phyloP scores from a whole-genome alignment of 2,797 vertebrate genomes.

The Thamnophis elegans region DNA sequence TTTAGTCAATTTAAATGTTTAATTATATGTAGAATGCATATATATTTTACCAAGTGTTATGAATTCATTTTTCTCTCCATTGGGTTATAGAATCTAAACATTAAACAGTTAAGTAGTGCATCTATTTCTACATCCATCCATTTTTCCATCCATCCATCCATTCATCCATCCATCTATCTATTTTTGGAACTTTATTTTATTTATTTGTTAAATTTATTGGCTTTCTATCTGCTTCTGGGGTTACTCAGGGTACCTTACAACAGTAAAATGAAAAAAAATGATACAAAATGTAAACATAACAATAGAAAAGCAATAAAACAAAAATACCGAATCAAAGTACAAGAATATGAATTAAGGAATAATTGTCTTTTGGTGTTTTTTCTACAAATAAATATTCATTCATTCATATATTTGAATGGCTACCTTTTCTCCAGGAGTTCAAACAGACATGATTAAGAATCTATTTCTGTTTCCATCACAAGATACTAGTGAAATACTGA shows the following conservation, averaged over 20 bases:
- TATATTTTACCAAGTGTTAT: background rate
- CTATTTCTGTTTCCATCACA: background rate
- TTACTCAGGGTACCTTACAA: no score
- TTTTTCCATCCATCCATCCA: no score
- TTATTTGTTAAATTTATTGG: background rate
- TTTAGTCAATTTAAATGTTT: background rate
- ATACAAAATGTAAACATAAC: background rate
- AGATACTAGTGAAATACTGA: background rate
- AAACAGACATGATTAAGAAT: background rate
- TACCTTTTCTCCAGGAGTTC: background rate
- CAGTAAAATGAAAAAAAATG: no score
- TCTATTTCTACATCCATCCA: no score
- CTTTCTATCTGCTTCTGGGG: no score
- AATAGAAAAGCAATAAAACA: background rate
- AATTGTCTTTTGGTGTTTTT: background rate
- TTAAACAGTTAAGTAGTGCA: background rate
- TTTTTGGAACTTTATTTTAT: background rate
- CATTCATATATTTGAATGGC: background rate
- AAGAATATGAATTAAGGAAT: background rate
- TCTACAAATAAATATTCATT: background rate
- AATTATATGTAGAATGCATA: background rate
- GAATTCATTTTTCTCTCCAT: background rate
- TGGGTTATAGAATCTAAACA: background rate
- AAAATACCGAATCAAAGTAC: background rate
- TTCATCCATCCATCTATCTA: no score